Percentiles rank a stretch among this genome's conserved stretches.
Evolutionary conservation across 2,113 vertebrate species (phyloP).

Genomic region (Epinephelus fuscoguttatus): DNA sequence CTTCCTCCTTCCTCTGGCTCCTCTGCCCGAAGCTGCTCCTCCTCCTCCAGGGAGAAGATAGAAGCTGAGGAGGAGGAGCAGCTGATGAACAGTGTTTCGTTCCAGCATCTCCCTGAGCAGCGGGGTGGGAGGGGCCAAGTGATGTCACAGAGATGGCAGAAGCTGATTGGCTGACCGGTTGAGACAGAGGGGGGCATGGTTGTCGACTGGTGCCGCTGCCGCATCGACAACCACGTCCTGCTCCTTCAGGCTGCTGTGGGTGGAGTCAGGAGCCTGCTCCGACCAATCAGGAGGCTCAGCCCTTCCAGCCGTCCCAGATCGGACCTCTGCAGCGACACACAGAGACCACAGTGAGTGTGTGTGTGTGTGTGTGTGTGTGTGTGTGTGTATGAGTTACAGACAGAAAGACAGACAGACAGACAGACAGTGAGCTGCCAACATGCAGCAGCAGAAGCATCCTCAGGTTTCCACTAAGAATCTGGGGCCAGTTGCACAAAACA

Average conservation of each 20-base stretch:
- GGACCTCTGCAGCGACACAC: conserved; percentile 87
- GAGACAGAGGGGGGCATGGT: conserved; percentile 46
- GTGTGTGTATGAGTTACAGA: no score
- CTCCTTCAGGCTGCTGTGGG: conserved; percentile 70
- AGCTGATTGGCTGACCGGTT: conserved; percentile 77
- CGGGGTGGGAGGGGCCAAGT: conserved; percentile 74
- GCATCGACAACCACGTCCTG: conserved; percentile 16
- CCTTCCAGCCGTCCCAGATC: conserved; percentile 99
- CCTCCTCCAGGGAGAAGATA: conserved; percentile 19
- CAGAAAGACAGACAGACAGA: no score
- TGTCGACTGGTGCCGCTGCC: background rate
- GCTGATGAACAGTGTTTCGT: conserved; percentile 53
- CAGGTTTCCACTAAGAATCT: no score
- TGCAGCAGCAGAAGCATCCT: no score
- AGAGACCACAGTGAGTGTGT: background rate
- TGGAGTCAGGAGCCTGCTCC: conserved; percentile 60
- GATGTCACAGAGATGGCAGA: conserved; percentile 88
- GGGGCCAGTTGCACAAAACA: no score
- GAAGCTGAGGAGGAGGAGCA: conserved; percentile 5
- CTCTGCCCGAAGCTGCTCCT: conserved; percentile 31
- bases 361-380: background rate
- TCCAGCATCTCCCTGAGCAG: conserved; percentile 71
- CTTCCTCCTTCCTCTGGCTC: background rate
- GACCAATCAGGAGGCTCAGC: conserved; percentile 83
- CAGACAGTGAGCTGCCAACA: no score